A percentile compares a stretch with the other conserved stretches of the same genome.
phyloP scores from a whole-genome alignment of 2,888 invertebrate genomes.

The Saturnia pavonia region DNA sequence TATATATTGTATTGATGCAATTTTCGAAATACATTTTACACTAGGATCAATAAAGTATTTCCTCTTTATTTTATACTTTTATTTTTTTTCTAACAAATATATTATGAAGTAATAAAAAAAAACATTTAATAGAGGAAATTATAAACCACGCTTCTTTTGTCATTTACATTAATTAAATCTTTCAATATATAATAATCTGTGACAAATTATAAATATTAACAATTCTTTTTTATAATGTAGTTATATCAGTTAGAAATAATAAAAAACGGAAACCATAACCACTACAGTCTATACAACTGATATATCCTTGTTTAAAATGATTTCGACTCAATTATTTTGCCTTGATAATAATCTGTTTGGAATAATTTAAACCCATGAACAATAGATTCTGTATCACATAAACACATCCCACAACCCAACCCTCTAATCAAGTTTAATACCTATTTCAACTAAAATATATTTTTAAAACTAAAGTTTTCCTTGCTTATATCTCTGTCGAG shows the following conservation, averaged over 20 bases:
- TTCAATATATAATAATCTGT: not conserved
- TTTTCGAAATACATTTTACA: conserved; percentile 81
- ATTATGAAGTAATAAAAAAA: conserved; percentile 5
- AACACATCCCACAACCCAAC: not conserved
- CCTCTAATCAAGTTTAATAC: conserved; percentile 32
- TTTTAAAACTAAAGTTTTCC: conserved; percentile 82
- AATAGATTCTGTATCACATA: not conserved
- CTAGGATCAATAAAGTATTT: conserved; percentile 81
- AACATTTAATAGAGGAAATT: not conserved
- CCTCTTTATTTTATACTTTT: conserved; percentile 60
- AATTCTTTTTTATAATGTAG: not conserved
- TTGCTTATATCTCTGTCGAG: conserved; percentile 87
- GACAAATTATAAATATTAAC: not conserved
- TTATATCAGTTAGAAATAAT: not conserved
- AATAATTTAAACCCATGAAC: conserved; percentile 3
- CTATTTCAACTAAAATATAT: conserved; percentile 25
- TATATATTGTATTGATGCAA: conserved; percentile 78
- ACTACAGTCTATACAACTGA: not conserved
- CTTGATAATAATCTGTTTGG: not conserved
- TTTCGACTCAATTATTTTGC: not conserved
- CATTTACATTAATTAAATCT: not conserved
- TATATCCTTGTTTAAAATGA: not conserved
- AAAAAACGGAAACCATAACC: not conserved
- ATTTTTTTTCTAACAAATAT: conserved; percentile 40
- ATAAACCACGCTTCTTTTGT: not conserved